Evolutionary conservation across 2,113 vertebrate genomes (phyloP), one percentile per base, ranked within the genome.

Genomic region (Heptranchias perlo): DNA sequence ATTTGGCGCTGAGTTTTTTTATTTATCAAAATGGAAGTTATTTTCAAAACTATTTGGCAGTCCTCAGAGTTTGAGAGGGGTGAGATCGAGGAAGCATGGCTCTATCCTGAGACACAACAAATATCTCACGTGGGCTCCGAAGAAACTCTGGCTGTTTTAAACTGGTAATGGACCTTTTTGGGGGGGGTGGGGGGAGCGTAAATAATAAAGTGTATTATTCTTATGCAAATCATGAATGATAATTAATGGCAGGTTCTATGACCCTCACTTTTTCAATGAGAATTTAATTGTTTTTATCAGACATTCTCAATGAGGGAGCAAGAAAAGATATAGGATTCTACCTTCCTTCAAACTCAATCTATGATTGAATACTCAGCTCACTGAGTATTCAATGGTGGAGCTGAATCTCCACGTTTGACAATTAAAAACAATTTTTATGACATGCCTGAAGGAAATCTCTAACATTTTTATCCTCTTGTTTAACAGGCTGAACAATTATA

Each of bases 401-500:
- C 58, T 93, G 58, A 35, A 93, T 93, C 35, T 23, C 52, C 31
- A 89, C 35, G 69, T 69, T 69, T 78, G 39, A 82, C 39, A 82
- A 39, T 82, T 87, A 44, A 82, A 82, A 21, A 44, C 16, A 44
- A 18, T 47, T 82, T 44, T 4, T 44, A n/a, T 5, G 78, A 39
- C 21, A 14, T 82, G 4, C 5, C 16, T 44, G 16, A 82, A 82
- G 78, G 39, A 23, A 44, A 82, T 4, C 14, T 69, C 23, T 67
- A 28, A 69, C 65, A 69, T 69, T 95, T 31, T 11, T 94, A 28
- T 95, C 11, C 2, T 95, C 64, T 73, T 95, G 35, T 69, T 95
- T 95, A 18, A 69, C n/a, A 95, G 94, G 94, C 65, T 95, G 65
- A 69, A 95, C 64, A 95, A 95, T 31, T 95, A 95, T 69, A 73